Evolutionary conservation across 2,113 vertebrate species (phyloP).

Genomic region (Cyanoderma ruficeps): DNA sequence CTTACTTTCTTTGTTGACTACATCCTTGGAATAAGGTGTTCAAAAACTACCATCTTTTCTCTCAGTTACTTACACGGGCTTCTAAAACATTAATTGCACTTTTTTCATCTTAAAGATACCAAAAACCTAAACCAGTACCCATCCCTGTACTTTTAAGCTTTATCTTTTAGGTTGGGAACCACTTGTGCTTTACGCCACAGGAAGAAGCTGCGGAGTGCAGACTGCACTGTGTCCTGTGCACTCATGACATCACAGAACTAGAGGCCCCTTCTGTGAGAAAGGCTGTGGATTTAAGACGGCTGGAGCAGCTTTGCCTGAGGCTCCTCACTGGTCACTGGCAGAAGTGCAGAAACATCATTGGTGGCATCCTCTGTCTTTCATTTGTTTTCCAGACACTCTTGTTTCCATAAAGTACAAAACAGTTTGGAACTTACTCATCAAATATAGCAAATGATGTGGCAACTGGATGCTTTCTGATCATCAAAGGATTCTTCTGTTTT

Average conservation of each 20-base stretch:
- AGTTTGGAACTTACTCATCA: conserved; percentile 84
- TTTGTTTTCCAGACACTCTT: not conserved
- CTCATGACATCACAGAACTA: not conserved
- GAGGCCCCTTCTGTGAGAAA: not conserved
- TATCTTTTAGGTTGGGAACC: not conserved
- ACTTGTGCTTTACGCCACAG: not conserved
- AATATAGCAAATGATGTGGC: conserved; percentile 90
- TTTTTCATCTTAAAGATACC: not conserved
- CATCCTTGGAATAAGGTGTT: not conserved
- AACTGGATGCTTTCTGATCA: conserved; percentile 84
- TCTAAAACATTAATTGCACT: not conserved
- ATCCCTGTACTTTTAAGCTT: not conserved
- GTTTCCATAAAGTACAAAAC: not conserved
- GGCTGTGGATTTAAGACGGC: fast-evolving
- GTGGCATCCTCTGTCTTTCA: not conserved
- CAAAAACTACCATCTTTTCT: not conserved
- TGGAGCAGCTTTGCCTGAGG: not conserved
- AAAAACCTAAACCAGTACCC: not conserved
- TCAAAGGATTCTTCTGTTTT: conserved; percentile 80
- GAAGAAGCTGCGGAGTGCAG: not conserved
- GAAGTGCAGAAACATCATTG: not conserved
- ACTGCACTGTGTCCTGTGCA: not conserved
- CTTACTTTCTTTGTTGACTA: not conserved
- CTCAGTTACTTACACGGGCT: not conserved
- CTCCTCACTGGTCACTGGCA: not conserved